These are phyloP conservation scores for Fratercula arctica DNA, from an alignment of 2,797 vertebrate genomes.

Conservation along the genomic window DNA sequence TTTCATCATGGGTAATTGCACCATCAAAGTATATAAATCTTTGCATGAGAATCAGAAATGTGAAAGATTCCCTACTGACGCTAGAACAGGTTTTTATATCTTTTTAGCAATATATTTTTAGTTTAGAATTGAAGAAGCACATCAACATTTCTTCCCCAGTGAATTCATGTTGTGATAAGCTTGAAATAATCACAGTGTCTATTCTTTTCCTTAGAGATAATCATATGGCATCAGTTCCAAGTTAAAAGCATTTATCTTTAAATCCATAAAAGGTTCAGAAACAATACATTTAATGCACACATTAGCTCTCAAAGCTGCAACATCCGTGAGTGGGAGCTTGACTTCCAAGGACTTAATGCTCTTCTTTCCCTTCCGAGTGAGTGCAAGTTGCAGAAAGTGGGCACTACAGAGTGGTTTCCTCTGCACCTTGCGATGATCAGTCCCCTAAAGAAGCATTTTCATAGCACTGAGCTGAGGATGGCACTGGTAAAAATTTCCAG, in stretches of 20 bases:
- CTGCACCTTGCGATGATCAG: neutral
- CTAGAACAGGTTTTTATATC: neutral
- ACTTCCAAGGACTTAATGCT: neutral
- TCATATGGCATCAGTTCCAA: neutral
- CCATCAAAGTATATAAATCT: neutral
- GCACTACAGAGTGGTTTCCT: neutral
- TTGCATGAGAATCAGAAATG: neutral
- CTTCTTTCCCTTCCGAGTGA: neutral
- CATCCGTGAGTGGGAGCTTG: neutral
- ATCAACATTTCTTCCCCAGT: neutral
- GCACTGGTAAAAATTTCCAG: neutral
- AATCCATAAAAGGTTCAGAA: conserved; percentile 25
- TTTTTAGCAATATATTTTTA: conserved; percentile 16
- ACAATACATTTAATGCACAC: neutral
- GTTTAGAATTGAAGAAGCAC: neutral
- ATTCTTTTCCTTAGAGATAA: neutral
- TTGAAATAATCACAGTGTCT: neutral
- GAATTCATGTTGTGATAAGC: conserved; percentile 2
- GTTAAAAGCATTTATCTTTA: conserved; percentile 13
- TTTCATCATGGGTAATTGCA: neutral
- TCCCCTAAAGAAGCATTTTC: neutral
- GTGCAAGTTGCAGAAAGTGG: neutral
- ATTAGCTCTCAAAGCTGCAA: neutral
- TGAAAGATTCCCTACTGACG: neutral
- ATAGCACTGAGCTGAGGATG: neutral